These are phyloP conservation scores for Cardiocondyla obscurior DNA, from an alignment of 1,140 invertebrate species.

Conservation along the genomic window DNA sequence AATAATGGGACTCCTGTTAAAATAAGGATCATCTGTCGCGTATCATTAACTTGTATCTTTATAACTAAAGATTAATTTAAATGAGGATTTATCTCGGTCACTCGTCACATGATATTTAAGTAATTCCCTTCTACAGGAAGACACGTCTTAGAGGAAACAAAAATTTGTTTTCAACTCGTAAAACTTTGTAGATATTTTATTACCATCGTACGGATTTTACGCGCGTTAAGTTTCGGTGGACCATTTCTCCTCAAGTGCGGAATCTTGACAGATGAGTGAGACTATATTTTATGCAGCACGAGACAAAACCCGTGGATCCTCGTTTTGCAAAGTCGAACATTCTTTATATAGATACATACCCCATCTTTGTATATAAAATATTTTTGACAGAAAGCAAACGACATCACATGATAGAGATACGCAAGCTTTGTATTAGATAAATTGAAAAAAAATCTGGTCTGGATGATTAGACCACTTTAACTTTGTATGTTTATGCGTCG, in stretches of 20 bases:
- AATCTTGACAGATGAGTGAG: neutral
- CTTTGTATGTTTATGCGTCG: constrained; percentile 75
- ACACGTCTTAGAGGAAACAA: neutral
- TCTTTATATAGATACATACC: constrained; percentile 27
- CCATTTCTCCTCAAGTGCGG: neutral
- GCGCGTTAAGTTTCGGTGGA: neutral
- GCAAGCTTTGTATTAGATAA: constrained; percentile 62
- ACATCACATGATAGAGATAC: constrained; percentile 46
- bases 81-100: neutral
- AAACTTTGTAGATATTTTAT: neutral
- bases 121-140: neutral
- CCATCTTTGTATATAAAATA: constrained; percentile 66
- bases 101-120: neutral
- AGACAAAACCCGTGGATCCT: constrained; percentile 17
- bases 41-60: neutral
- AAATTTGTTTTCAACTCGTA: neutral
- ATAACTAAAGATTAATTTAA: constrained; percentile 5
- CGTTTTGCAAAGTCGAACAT: neutral
- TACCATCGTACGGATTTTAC: neutral
- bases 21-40: neutral
- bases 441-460: constrained; percentile 52
- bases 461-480: constrained; percentile 60
- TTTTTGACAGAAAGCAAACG: constrained; percentile 67
- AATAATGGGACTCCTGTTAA: neutral
- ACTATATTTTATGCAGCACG: neutral